Evolutionary conservation across 1,140 invertebrate species (phyloP), one percentile per base, ranked within the genome.

Genomic region (Halictus rubicundus): DNA sequence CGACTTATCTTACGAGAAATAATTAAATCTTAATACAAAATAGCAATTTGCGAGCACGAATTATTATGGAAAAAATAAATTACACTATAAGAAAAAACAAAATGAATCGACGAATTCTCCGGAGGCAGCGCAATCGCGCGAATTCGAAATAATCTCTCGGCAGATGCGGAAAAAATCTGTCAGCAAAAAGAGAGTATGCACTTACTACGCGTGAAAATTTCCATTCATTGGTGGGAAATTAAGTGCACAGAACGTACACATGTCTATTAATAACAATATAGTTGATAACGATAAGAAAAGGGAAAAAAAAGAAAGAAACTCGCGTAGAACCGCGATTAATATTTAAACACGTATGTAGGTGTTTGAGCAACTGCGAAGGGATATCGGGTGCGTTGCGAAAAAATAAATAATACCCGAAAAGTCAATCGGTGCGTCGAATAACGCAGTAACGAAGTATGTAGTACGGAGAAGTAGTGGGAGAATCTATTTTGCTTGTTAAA

Each of bases 401-500:
- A 68, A 68, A 78, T 66, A 57, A 21, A 8, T 63, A 68, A 78
- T 66, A 19, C 46, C 49, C 61, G 52, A 70, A 82, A 71, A 65
- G 63, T 32, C 69, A 65, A 78, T 78, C 64, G 39, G 80, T 84
- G 54, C 83, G 84, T 70, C 25, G 25, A 46, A 74, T 79, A 74
- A 66, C 66, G 63, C 19, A 37, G 25, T 74, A 66, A 79, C 23
- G 63, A 52, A 74, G 42, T 70, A 54, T n/a, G 42, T 68, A 5
- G 32, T 32, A n/a, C 14, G 37, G 37, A 5, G n/a, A 52, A 78
- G 54, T 37, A 64, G 79, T 81, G 82, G 82, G 68, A 75, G 54
- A 74, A 82, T 83, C 82, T 88, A 89, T 85, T 89, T 87, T 86
- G 80, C 82, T 84, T 84, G 66, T 74, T 79, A 78, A 71, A 78